These are phyloP conservation scores for Drosophila meridionalis DNA, from an alignment of 2,888 invertebrate genomes.

Conservation along the genomic window DNA sequence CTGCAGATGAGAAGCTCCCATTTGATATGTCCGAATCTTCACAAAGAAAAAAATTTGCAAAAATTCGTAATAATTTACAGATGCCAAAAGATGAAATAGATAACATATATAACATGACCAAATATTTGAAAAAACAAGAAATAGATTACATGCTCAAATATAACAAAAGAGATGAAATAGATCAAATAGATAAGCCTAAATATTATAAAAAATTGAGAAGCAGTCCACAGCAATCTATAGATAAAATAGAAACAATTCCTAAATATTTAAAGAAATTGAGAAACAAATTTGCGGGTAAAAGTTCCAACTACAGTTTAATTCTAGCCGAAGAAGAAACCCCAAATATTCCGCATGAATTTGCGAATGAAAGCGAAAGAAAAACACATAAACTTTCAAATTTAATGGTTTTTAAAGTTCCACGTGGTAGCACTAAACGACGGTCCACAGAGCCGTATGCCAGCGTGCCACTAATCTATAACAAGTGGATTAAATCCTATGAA, in stretches of 20 bases:
- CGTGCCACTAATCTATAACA: neutral
- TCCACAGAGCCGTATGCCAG: neutral
- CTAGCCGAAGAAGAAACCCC: neutral
- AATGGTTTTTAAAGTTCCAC: neutral
- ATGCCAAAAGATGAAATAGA: neutral
- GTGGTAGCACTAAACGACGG: neutral
- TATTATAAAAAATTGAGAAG: neutral
- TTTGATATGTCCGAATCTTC: neutral
- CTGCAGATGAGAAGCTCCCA: neutral
- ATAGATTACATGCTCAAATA: no score
- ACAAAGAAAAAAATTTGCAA: neutral
- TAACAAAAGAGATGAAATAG: neutral
- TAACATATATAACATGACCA: no score
- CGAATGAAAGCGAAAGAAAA: neutral
- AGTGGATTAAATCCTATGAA: neutral
- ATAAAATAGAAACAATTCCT: neutral
- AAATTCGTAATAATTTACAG: neutral
- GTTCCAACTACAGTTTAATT: neutral
- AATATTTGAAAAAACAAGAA: no score
- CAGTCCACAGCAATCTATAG: neutral
- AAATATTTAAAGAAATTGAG: neutral
- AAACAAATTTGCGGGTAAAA: no score
- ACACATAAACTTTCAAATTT: fast-evolving
- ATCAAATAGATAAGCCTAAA: neutral
- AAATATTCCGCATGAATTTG: neutral